Evolutionary conservation across 2,113 vertebrate genomes (phyloP).

Genomic region (Australoheros scitulus): DNA sequence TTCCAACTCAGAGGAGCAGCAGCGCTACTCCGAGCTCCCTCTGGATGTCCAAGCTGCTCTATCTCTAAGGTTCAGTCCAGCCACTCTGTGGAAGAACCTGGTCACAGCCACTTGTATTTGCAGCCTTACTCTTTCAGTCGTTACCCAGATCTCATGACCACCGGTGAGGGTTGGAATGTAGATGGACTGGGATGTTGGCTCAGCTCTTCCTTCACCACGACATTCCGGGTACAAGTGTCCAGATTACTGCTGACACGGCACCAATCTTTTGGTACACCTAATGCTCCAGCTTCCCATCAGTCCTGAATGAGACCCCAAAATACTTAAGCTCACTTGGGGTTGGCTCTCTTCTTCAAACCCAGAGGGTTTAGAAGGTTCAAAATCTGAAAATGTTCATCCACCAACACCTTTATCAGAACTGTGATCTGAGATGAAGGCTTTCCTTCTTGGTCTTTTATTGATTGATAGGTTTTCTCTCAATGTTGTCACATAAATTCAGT

Average conservation of each 20-base stretch:
- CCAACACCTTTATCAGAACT: not conserved
- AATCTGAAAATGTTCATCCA: not conserved
- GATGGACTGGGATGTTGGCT: not conserved
- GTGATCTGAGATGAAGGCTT: not conserved
- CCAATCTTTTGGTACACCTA: not conserved
- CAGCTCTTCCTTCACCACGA: not conserved
- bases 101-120: not conserved
- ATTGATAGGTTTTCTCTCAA: too few relatives aligned
- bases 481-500: not conserved
- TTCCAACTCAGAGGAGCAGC: too few relatives aligned
- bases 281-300: not conserved
- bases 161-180: not conserved
- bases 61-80: not conserved
- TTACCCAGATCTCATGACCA: not conserved
- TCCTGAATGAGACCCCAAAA: not conserved
- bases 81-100: not conserved
- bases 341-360: not conserved
- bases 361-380: not conserved
- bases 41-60: not conserved
- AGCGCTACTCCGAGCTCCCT: too few relatives aligned
- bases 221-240: not conserved
- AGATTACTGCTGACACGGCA: not conserved
- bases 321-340: not conserved
- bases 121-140: not conserved
- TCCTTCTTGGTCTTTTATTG: accelerated